Evolutionary conservation across 2,113 vertebrate genomes (phyloP), one percentile per base, ranked within the genome.

Genomic region (Thryonomys swinderianus): DNA sequence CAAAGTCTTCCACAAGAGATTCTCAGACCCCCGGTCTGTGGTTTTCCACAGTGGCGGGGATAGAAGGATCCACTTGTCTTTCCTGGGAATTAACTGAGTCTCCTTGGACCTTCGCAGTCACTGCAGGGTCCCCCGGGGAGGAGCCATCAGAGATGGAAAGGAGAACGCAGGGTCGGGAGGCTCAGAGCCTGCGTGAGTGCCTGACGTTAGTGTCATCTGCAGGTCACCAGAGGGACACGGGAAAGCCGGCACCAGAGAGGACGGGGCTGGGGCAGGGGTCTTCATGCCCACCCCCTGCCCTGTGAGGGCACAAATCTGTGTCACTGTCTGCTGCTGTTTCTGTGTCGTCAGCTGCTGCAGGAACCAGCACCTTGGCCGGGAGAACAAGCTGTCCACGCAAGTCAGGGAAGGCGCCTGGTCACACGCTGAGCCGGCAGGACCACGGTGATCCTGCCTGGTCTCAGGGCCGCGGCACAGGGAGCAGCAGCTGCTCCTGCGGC

Each of bases 21-120:
- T 51, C 34, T 42, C 21, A 80, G n/a, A 2, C 3, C 11, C 1
- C 1, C 4, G 16, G 53, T 30, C 45, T 86, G 51, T 32, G 57
- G 37, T 37, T 45, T 16, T 21, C 32, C n/a, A 8, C 1, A 30
- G 23, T 32, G 14, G 42, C 34, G 34, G 11, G 0, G 21, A 71
- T 18, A n/a, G n/a, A n/a, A n/a, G 1, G 8, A 4, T 9, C 11
- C 7, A 14, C 6, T 17, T 45, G n/a, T 3, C 7, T 23, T n/a
- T 62, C 20, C 1, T 20, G 45, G 32, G 2, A 25, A 12, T 42
- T 10, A 7, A 20, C 1, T n/a, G 12, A 25, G 40, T 64, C 87
- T 21, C 6, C 48, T 79, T 74, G 40, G 27, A 66, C 5, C 17
- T 1, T 2, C 0, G 2, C 1, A 3, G 55, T 17, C 69, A 5